These are phyloP conservation scores for Adela reaumurella DNA, from an alignment of 2,888 invertebrate species.

Conservation along the genomic window DNA sequence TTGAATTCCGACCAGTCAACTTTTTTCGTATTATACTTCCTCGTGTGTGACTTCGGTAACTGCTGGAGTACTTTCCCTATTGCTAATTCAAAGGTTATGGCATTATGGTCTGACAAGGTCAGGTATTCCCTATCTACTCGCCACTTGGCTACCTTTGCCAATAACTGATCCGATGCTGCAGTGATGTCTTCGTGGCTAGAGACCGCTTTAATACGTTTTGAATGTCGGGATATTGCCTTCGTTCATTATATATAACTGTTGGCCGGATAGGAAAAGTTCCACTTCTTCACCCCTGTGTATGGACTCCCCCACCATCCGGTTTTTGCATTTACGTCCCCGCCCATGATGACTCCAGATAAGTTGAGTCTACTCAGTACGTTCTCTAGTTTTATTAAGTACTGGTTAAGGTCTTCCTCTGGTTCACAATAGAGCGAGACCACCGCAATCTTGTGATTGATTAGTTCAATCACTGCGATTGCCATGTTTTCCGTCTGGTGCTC, in stretches of 20 bases:
- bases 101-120: conserved; percentile 14
- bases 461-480: not conserved
- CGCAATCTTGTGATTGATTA: conserved; percentile 1
- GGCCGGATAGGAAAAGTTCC: conserved; percentile 9
- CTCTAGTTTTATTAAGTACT: too few species aligned
- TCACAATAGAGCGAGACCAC: not conserved
- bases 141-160: too few species aligned
- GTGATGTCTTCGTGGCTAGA: conserved; percentile 12
- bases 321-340: not conserved
- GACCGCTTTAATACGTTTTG: conserved; percentile 5
- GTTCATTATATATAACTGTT: conserved; percentile 12
- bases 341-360: not conserved
- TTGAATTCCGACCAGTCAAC: conserved; percentile 7
- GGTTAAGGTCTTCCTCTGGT: not conserved
- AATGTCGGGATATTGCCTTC: conserved; percentile 11
- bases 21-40: conserved; percentile 6
- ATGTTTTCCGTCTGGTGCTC: conserved; percentile 13
- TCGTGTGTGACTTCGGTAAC: not conserved
- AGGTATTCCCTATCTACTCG: too few species aligned
- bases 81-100: conserved; percentile 10
- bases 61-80: not conserved
- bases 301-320: conserved; percentile 6
- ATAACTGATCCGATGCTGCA: conserved; percentile 7
- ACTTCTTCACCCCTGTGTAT: conserved; percentile 10
- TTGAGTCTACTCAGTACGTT: not conserved